Conservation (phyloP, 2,797 vertebrate genomes). For the Schizothorax lantsangensis region DNA sequence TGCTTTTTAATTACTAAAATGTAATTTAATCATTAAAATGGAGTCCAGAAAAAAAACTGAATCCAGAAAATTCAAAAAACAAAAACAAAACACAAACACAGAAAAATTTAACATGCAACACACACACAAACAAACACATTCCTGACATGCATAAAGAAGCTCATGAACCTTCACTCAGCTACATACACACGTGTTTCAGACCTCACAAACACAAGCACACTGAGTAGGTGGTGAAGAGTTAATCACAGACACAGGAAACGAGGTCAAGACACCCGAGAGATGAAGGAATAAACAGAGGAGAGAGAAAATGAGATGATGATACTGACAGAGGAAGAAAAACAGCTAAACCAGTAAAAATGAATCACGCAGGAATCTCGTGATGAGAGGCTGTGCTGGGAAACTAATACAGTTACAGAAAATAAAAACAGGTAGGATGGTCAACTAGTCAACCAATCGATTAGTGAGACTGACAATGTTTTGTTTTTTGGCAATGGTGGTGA, state of each 20-base stretch:
- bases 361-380: background rate
- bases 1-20: too few relatives aligned
- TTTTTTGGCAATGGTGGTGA: background rate
- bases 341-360: background rate
- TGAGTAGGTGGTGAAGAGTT: constrained; percentile 35
- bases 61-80: too few relatives aligned
- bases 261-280: constrained; percentile 36
- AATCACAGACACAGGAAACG: constrained; percentile 50
- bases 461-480: background rate
- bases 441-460: background rate
- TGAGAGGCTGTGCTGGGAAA: background rate
- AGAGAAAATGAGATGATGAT: constrained; percentile 1
- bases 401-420: background rate
- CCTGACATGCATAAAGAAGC: background rate
- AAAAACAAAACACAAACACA: too few relatives aligned
- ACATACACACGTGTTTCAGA: constrained; percentile 10
- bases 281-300: constrained; percentile 10
- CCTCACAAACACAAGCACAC: constrained; percentile 7
- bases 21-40: too few relatives aligned
- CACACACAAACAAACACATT: background rate
- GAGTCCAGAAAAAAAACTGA: too few relatives aligned
- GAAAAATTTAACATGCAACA: too few relatives aligned
- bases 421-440: background rate
- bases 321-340: background rate
- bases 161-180: constrained; percentile 24